Evolutionary conservation across 2,888 invertebrate species (phyloP).

Genomic region (Nomada hirtipes): DNA sequence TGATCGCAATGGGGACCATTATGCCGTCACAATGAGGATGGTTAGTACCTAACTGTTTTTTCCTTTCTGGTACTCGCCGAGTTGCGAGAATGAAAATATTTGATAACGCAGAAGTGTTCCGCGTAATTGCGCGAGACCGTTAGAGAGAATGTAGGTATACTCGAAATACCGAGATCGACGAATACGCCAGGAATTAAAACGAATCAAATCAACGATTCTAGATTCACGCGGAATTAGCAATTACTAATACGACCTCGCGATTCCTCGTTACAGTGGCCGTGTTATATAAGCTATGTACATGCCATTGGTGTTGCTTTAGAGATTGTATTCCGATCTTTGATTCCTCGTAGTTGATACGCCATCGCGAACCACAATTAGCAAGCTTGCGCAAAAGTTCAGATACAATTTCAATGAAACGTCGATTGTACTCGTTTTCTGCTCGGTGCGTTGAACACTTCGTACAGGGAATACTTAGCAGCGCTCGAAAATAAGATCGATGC

Average conservation of each 20-base stretch:
- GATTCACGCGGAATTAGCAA: not conserved
- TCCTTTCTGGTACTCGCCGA: not conserved
- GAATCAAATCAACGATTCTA: not conserved
- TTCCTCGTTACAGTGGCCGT: not conserved
- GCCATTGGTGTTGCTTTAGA: not conserved
- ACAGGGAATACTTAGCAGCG: not conserved
- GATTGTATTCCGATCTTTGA: slow-evolving; percentile 8
- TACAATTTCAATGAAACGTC: not conserved
- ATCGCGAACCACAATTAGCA: not conserved
- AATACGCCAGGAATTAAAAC: too few relatives aligned
- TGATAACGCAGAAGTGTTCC: not conserved
- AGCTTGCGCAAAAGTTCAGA: not conserved
- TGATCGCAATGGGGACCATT: not conserved
- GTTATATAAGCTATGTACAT: slow-evolving; percentile 16
- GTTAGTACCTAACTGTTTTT: slow-evolving; percentile 13
- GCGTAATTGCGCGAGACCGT: too few relatives aligned
- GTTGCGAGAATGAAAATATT: not conserved
- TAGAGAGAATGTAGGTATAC: too few relatives aligned
- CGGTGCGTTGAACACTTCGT: not conserved
- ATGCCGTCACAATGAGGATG: not conserved
- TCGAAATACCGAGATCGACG: too few relatives aligned
- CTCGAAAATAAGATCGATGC: not conserved
- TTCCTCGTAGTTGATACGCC: slow-evolving; percentile 21
- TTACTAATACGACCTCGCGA: not conserved
- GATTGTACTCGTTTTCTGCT: not conserved